Evolutionary conservation across 2,888 invertebrate species (phyloP).

Genomic region (Ganaspis brasiliensis): DNA sequence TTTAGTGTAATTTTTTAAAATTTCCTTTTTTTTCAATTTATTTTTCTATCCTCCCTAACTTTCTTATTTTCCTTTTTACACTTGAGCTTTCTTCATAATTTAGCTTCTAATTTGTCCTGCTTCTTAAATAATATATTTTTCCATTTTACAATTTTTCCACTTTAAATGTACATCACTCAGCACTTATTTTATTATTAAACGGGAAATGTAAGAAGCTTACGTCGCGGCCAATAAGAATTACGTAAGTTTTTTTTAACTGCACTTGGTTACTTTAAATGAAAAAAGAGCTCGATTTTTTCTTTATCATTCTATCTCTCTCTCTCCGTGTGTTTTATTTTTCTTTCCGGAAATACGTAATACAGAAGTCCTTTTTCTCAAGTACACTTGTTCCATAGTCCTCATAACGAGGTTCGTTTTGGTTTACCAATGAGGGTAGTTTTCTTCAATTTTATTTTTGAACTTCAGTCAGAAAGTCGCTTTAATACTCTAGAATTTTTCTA

Average conservation of each 20-base stretch:
- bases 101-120: too few relatives aligned
- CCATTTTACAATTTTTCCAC: background rate
- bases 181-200: conserved; percentile 3
- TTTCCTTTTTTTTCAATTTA: too few relatives aligned
- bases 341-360: conserved; percentile 29
- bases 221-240: background rate
- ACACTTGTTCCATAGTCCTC: conserved; percentile 11
- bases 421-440: conserved; percentile 13
- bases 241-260: background rate
- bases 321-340: background rate
- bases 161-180: conserved; percentile 1
- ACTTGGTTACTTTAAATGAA: background rate
- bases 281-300: background rate
- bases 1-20: too few relatives aligned
- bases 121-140: too few relatives aligned
- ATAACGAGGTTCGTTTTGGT: conserved; percentile 13
- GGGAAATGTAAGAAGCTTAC: background rate
- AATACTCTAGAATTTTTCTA: conserved; percentile 4
- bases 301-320: conserved; percentile 1
- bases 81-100: too few relatives aligned
- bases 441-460: conserved; percentile 10
- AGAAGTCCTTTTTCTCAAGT: conserved; percentile 4
- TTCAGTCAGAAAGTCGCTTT: background rate
- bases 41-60: too few relatives aligned
- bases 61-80: too few relatives aligned